Evolutionary conservation across 92 coral and sea anemone genomes (phyloP).

Genomic region (Hydrozoanthus gracilis): DNA sequence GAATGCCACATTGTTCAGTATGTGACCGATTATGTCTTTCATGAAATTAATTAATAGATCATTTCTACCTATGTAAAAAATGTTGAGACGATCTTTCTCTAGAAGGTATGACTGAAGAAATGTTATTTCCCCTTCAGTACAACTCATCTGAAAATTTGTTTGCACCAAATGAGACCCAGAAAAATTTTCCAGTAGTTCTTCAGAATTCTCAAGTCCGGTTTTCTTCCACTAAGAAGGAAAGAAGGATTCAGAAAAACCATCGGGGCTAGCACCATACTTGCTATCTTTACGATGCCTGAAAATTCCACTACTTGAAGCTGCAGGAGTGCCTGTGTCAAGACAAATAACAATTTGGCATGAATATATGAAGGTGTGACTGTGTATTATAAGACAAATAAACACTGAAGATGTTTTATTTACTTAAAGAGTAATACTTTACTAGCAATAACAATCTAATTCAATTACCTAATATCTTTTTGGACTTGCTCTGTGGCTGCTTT

Average conservation of each 20-base stretch:
- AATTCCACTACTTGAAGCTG: slow-evolving; percentile 54
- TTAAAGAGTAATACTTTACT: not conserved
- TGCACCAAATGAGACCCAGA: slow-evolving; percentile 49
- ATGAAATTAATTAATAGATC: slow-evolving; percentile 52
- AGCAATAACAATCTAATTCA: not conserved
- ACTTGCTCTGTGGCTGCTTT: slow-evolving; percentile 36
- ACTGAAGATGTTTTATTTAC: not conserved
- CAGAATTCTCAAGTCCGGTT: slow-evolving; percentile 37
- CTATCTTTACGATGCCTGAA: slow-evolving; percentile 48
- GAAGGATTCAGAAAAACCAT: slow-evolving; percentile 16
- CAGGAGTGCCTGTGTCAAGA: slow-evolving; percentile 46
- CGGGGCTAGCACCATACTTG: slow-evolving; percentile 60
- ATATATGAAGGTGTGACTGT: not conserved
- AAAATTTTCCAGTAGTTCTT: slow-evolving; percentile 17
- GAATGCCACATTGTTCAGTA: slow-evolving; percentile 39
- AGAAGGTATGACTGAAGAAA: slow-evolving; percentile 57
- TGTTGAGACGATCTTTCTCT: slow-evolving; percentile 46
- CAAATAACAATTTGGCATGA: slow-evolving; percentile 15
- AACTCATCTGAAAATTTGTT: slow-evolving; percentile 48
- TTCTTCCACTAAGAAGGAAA: slow-evolving; percentile 50
- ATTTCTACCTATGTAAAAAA: slow-evolving; percentile 52
- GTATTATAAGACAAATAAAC: not conserved
- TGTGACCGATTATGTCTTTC: slow-evolving; percentile 52
- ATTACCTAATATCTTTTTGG: slow-evolving; percentile 46
- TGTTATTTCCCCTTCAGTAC: slow-evolving; percentile 37